Percentiles rank a stretch among this genome's conserved stretches.
phyloP scores from a whole-genome alignment of 2,797 vertebrate species.

The Chaetodon trifasciatus region DNA sequence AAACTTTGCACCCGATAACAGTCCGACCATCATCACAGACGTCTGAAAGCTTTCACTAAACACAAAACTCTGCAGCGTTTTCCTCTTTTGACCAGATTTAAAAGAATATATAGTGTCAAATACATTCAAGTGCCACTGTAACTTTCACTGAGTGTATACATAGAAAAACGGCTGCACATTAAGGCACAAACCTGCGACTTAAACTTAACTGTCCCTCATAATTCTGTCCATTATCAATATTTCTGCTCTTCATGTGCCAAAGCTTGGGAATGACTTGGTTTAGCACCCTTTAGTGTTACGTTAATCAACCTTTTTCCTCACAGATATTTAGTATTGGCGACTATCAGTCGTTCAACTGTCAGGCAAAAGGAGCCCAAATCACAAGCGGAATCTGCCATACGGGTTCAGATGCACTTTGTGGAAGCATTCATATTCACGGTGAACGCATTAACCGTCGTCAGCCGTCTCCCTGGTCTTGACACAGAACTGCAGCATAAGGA shows the following conservation, averaged over 20 bases:
- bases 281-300: neutral
- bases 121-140: neutral
- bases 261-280: neutral
- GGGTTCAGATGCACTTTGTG: slow-evolving; percentile 52
- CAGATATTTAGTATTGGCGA: slow-evolving; percentile 22
- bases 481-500: slow-evolving; percentile 56
- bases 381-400: slow-evolving; percentile 39
- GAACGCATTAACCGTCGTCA: slow-evolving; percentile 75
- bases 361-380: slow-evolving; percentile 41
- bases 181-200: neutral
- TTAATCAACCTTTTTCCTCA: slow-evolving; percentile 15
- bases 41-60: neutral
- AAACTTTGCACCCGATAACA: slow-evolving; percentile 15
- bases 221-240: slow-evolving; percentile 11
- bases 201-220: neutral
- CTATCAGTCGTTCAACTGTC: slow-evolving; percentile 44
- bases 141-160: neutral
- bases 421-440: slow-evolving; percentile 66
- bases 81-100: slow-evolving; percentile 21
- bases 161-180: neutral
- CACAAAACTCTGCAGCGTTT: slow-evolving; percentile 31
- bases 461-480: slow-evolving; percentile 65
- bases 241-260: neutral
- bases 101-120: slow-evolving; percentile 25
- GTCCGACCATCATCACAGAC: slow-evolving; percentile 12